Percentiles rank a stretch among this genome's conserved stretches.
phyloP scores from a whole-genome alignment of 2,888 invertebrate genomes.

The Euspilapteryx auroguttella region DNA sequence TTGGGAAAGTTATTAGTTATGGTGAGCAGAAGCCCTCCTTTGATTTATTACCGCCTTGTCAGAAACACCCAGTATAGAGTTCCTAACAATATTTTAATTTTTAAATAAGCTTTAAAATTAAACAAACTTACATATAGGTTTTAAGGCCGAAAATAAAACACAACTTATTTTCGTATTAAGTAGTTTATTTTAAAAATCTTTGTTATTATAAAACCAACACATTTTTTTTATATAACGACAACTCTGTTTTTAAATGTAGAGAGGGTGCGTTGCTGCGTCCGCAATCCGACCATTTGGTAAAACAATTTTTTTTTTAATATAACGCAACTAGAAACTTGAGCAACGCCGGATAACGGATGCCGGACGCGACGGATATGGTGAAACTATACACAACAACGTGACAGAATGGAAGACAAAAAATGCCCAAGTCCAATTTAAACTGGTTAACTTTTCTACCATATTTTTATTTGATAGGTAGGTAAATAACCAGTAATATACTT shows the following conservation, averaged over 20 bases:
- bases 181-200: conserved; percentile 60
- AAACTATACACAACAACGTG: conserved; percentile 47
- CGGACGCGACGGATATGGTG: neutral
- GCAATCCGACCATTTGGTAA: conserved; percentile 30
- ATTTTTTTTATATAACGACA: conserved; percentile 50
- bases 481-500: too few species aligned
- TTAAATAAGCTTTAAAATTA: too few species aligned
- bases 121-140: too few species aligned
- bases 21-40: too few species aligned
- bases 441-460: too few species aligned
- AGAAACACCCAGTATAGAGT: too few species aligned
- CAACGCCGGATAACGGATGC: conserved; percentile 20
- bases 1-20: too few species aligned
- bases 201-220: conserved; percentile 58
- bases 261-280: conserved; percentile 5
- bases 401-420: conserved; percentile 35
- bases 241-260: too few species aligned
- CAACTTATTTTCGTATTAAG: conserved; percentile 33
- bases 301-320: conserved; percentile 18
- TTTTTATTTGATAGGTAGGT: too few species aligned
- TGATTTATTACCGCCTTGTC: too few species aligned
- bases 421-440: conserved; percentile 42
- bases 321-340: conserved; percentile 48
- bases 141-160: conserved; percentile 7
- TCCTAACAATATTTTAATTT: too few species aligned